Conservation (phyloP, 2,888 invertebrate genomes). For the Xestobium rufovillosum region DNA sequence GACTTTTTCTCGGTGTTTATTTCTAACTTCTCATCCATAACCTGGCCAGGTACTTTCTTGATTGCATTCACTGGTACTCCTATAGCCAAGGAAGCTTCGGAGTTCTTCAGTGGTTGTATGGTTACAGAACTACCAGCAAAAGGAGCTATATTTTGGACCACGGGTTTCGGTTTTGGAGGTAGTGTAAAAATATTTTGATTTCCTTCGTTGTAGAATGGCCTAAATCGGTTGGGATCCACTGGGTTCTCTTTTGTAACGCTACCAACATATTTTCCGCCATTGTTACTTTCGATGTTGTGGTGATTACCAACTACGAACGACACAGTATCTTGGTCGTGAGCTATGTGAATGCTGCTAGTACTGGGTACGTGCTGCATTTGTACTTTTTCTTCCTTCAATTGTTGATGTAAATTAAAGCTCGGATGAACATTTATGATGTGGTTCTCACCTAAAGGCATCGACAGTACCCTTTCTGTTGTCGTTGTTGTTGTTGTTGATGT, state of each 20-base stretch:
- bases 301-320: slow-evolving; percentile 58
- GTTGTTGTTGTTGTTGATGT: slow-evolving; percentile 9
- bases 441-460: slow-evolving; percentile 41
- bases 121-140: slow-evolving; percentile 34
- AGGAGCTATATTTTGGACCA: slow-evolving; percentile 19
- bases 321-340: slow-evolving; percentile 56
- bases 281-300: slow-evolving; percentile 47
- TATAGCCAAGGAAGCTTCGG: slow-evolving; percentile 41
- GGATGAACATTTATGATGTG: slow-evolving; percentile 39
- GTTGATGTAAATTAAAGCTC: slow-evolving; percentile 39
- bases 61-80: slow-evolving; percentile 36
- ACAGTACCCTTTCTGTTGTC: slow-evolving; percentile 35
- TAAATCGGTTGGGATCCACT: slow-evolving; percentile 39
- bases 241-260: slow-evolving; percentile 47
- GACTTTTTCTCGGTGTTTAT: slow-evolving; percentile 29
- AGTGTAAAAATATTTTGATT: slow-evolving; percentile 22
- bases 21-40: slow-evolving; percentile 38
- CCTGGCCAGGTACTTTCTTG: slow-evolving; percentile 39
- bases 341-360: slow-evolving; percentile 57
- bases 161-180: slow-evolving; percentile 20
- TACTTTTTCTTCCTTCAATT: slow-evolving; percentile 40
- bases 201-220: slow-evolving; percentile 29
- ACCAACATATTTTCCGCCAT: slow-evolving; percentile 41
- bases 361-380: slow-evolving; percentile 39
- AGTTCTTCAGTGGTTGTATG: slow-evolving; percentile 38